These are phyloP conservation scores for Sclerurus mexicanus DNA, from an alignment of 2,113 vertebrate species.

Conservation along the genomic window DNA sequence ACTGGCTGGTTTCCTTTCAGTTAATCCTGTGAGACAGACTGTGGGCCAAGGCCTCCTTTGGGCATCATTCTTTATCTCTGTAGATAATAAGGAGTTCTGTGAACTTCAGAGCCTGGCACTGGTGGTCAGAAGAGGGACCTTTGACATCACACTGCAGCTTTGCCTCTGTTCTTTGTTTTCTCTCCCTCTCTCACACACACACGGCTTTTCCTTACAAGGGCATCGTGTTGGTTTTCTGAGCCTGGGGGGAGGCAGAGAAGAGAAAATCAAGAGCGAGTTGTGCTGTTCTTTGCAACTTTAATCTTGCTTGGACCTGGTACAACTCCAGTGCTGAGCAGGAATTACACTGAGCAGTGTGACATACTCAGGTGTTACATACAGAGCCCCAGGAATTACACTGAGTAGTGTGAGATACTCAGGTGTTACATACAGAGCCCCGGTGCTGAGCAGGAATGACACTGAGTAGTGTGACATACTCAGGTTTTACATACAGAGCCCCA, in stretches of 20 bases:
- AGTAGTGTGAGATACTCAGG: too few relatives aligned
- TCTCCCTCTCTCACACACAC: not conserved
- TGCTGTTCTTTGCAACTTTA: not conserved
- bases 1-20: not conserved
- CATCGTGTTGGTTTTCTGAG: not conserved
- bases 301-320: not conserved
- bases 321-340: not conserved
- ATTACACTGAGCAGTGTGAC: not conserved
- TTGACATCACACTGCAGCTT: not conserved
- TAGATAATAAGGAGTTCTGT: not conserved
- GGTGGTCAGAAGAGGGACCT: not conserved
- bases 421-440: too few relatives aligned
- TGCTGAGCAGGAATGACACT: too few relatives aligned
- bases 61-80: not conserved
- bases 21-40: not conserved
- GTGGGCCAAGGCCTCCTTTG: not conserved
- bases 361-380: not conserved
- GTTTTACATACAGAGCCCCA: too few relatives aligned
- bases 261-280: not conserved
- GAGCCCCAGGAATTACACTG: not conserved
- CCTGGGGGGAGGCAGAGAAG: not conserved
- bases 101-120: conserved; percentile 26
- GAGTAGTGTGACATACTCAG: too few relatives aligned
- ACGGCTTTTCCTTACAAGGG: not conserved
- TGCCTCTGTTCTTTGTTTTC: conserved; percentile 18